These are phyloP conservation scores for Acridotheres tristis DNA, from an alignment of 2,797 vertebrate species.

Conservation along the genomic window DNA sequence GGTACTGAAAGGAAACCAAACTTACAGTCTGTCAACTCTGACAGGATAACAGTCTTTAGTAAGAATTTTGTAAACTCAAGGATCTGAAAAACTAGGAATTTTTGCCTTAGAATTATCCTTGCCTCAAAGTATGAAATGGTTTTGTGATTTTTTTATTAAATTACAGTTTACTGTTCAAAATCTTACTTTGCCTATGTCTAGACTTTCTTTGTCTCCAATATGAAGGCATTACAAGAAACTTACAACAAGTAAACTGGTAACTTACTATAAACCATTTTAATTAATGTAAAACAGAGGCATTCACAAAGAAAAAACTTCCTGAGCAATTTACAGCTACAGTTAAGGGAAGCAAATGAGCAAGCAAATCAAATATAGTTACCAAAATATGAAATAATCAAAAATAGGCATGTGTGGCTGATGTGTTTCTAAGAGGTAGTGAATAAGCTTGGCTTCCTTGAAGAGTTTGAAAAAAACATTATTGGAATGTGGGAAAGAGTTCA, in stretches of 20 bases:
- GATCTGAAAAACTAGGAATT: neutral
- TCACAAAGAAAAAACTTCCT: neutral
- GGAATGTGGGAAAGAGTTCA: neutral
- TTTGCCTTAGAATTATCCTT: neutral
- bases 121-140: neutral
- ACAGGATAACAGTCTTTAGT: neutral
- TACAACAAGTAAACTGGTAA: neutral
- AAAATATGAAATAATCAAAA: neutral
- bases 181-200: neutral
- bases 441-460: neutral
- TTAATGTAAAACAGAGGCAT: neutral
- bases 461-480: neutral
- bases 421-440: neutral
- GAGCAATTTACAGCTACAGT: neutral
- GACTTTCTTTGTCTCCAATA: neutral
- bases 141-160: neutral
- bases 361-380: neutral
- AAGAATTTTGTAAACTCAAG: neutral
- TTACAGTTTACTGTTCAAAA: neutral
- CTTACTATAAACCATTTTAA: neutral
- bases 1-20: neutral
- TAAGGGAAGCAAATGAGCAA: neutral
- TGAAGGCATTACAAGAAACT: neutral
- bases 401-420: accelerated
- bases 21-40: neutral